Conservation (phyloP, 2,113 vertebrate species). For the Leptocoma aspasia region DNA sequence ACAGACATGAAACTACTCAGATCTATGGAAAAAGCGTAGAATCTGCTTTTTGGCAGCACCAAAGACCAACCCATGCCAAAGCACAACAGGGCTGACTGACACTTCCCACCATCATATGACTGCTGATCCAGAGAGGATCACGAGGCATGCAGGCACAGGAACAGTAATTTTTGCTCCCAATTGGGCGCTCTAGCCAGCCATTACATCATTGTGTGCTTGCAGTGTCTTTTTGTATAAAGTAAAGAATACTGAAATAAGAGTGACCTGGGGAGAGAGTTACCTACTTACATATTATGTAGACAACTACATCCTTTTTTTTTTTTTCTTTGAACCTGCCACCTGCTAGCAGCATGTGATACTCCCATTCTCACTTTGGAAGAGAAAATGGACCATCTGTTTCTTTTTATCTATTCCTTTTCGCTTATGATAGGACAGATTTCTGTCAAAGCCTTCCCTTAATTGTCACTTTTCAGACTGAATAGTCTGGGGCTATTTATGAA, state of each 20-base stretch:
- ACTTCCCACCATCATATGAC: accelerated
- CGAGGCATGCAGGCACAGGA: accelerated
- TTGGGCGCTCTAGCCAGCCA: neutral
- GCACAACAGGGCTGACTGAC: neutral
- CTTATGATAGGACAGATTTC: neutral
- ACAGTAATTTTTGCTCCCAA: neutral
- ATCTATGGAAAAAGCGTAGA: neutral
- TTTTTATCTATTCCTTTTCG: conserved; percentile 12
- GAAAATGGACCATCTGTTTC: conserved; percentile 30
- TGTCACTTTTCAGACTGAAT: neutral
- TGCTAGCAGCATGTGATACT: neutral
- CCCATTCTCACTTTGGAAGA: neutral
- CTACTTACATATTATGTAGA: neutral
- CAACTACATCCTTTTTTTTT: neutral
- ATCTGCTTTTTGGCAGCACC: neutral
- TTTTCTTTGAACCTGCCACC: neutral
- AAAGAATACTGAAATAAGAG: neutral
- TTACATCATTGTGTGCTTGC: neutral
- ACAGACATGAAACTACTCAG: neutral
- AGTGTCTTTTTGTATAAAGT: neutral
- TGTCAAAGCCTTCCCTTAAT: neutral
- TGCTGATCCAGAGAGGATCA: neutral
- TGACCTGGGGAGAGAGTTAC: neutral
- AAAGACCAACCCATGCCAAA: neutral
- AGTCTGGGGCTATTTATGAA: neutral